These are phyloP conservation scores for Hydra vulgaris DNA, from an alignment of 30 jellyfish, hydroid and myxozoan species.

Conservation along the genomic window DNA sequence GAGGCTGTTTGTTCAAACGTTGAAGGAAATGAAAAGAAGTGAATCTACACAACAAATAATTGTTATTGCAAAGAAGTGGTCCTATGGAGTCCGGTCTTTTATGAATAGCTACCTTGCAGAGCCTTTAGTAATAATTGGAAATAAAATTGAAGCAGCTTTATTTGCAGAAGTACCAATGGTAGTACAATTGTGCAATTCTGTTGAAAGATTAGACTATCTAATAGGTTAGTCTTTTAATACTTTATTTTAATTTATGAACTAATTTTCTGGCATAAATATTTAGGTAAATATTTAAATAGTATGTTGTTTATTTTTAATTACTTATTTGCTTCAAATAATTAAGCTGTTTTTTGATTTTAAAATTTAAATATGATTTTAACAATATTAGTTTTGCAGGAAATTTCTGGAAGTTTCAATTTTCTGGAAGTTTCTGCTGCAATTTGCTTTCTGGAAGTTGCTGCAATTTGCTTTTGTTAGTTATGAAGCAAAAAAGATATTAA, in stretches of 20 bases:
- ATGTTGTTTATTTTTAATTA: background rate
- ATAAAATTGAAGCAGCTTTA: slow-evolving; percentile 69
- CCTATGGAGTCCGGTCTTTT: slow-evolving; percentile 47
- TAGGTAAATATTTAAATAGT: background rate
- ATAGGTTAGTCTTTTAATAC: slow-evolving; percentile 34
- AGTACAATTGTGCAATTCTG: slow-evolving; percentile 48
- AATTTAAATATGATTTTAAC: too few species aligned
- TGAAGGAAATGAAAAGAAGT: slow-evolving; percentile 15
- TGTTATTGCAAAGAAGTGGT: slow-evolving; percentile 71
- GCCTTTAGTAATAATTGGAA: slow-evolving; percentile 47
- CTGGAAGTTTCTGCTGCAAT: too few species aligned
- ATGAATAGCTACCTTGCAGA: slow-evolving; percentile 37
- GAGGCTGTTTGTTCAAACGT: slow-evolving; percentile 37
- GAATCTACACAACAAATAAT: slow-evolving; percentile 51
- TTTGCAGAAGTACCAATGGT: slow-evolving; percentile 42
- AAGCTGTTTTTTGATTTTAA: too few species aligned
- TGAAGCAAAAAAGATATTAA: too few species aligned
- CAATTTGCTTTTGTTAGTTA: too few species aligned
- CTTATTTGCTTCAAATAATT: too few species aligned
- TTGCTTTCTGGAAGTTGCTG: too few species aligned
- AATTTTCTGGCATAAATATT: background rate
- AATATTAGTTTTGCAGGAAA: too few species aligned
- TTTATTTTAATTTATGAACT: background rate
- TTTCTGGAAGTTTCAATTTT: too few species aligned
- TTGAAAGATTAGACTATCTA: slow-evolving; percentile 43